These are phyloP conservation scores for Erannis defoliaria DNA, from an alignment of 2,888 invertebrate genomes.

Conservation along the genomic window DNA sequence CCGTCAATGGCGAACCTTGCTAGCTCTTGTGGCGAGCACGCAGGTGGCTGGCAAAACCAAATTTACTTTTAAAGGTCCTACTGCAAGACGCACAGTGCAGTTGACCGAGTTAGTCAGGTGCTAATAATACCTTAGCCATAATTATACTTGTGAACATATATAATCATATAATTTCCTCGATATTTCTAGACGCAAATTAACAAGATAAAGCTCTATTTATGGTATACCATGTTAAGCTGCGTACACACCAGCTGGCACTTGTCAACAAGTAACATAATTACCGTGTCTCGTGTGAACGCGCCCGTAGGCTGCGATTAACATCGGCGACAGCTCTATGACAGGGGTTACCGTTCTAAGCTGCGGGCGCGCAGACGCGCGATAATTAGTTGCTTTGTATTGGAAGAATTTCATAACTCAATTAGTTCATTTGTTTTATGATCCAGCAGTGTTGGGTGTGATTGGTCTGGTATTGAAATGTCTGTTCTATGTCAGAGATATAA, in stretches of 20 bases:
- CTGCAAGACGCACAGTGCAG: too few relatives aligned
- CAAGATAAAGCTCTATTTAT: neutral
- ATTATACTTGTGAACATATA: too few relatives aligned
- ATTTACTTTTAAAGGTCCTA: too few relatives aligned
- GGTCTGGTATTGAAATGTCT: too few relatives aligned
- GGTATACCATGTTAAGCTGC: neutral
- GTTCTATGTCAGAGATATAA: too few relatives aligned
- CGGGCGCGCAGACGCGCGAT: neutral
- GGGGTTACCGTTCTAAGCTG: slow-evolving; percentile 17
- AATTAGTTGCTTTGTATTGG: neutral
- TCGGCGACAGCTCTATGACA: slow-evolving; percentile 34
- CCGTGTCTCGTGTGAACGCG: slow-evolving; percentile 26
- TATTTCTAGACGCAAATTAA: neutral
- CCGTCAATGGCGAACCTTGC: too few relatives aligned
- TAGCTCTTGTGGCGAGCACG: too few relatives aligned
- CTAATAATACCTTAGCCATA: too few relatives aligned
- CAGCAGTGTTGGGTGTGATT: too few relatives aligned
- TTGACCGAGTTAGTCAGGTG: too few relatives aligned
- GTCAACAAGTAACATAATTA: slow-evolving; percentile 34
- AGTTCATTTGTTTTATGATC: neutral
- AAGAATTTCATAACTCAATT: neutral
- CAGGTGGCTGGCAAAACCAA: too few relatives aligned
- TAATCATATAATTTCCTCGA: too few relatives aligned
- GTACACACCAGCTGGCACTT: slow-evolving; percentile 14
- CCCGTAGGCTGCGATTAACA: slow-evolving; percentile 30